phyloP scores from a whole-genome alignment of 2,888 invertebrate genomes.

The Drosophila stalkeri region DNA sequence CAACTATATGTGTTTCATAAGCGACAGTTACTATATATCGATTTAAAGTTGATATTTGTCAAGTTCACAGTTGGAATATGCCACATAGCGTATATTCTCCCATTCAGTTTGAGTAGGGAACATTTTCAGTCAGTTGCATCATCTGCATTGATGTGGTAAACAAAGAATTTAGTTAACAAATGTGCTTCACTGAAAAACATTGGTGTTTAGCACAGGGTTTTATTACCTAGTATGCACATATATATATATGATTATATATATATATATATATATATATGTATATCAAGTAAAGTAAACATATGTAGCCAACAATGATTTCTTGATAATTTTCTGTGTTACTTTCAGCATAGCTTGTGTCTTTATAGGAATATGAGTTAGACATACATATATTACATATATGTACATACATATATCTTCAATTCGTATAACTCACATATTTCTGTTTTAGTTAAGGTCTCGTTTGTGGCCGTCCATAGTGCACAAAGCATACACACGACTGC shows the following conservation, averaged over 20 bases:
- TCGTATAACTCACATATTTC: not conserved
- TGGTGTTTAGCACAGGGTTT: not conserved
- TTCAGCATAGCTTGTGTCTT: no score
- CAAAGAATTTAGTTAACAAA: not conserved
- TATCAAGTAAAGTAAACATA: not conserved
- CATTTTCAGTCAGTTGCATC: slow-evolving; percentile 10
- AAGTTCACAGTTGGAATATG: not conserved
- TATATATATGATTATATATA: not conserved
- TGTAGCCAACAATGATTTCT: not conserved
- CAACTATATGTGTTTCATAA: no score
- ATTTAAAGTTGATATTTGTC: not conserved
- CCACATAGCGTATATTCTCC: no score
- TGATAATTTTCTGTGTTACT: not conserved
- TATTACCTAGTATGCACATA: not conserved
- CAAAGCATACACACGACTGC: slow-evolving; percentile 6
- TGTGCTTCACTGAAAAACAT: not conserved
- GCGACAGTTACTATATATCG: not conserved
- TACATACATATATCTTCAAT: not conserved
- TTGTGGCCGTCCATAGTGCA: slow-evolving; percentile 22
- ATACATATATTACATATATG: not conserved
- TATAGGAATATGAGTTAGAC: not conserved
- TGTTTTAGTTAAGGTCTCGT: slow-evolving; percentile 3
- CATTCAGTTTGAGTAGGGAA: no score
- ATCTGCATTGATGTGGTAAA: not conserved
- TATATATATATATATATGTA: not conserved